Evolutionary conservation across 2,113 vertebrate genomes (phyloP).

Genomic region (Pungitius pungitius): DNA sequence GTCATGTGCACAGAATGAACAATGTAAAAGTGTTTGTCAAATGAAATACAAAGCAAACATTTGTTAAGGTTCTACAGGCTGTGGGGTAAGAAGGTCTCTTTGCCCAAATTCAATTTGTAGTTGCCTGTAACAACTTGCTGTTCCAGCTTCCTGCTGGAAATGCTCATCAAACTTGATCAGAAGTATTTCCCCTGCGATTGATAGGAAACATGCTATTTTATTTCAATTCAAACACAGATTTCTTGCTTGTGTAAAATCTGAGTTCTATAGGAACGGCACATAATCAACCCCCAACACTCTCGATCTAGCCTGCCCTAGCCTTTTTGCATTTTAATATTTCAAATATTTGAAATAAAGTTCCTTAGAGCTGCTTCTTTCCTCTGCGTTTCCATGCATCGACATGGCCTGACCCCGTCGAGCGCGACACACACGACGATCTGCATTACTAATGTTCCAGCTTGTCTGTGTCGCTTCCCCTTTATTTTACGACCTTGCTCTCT

Average conservation of each 20-base stretch:
- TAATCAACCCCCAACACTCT: not conserved
- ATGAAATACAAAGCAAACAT: not conserved
- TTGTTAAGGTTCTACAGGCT: not conserved
- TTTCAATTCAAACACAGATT: not conserved
- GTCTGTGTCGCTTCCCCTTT: conserved; percentile 32
- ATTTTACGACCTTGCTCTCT: conserved; percentile 8
- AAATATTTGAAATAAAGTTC: conserved; percentile 25
- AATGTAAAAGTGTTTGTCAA: too few relatives aligned
- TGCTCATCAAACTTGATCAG: not conserved
- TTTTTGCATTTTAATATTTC: not conserved
- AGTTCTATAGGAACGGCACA: not conserved
- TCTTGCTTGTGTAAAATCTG: not conserved
- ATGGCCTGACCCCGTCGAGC: conserved; percentile 29
- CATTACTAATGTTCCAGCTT: conserved; percentile 34
- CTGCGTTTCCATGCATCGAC: not conserved
- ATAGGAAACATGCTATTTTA: not conserved
- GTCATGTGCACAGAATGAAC: too few relatives aligned
- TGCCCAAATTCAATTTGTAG: not conserved
- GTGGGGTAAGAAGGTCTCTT: not conserved
- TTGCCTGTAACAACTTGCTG: not conserved
- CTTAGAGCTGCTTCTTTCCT: conserved; percentile 23
- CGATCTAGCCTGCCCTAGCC: not conserved
- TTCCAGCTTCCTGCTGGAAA: not conserved
- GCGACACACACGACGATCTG: conserved; percentile 8
- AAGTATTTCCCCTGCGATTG: not conserved